Conservation (phyloP, 2,113 vertebrate genomes). For the Psammodynastes pulverulentus region DNA sequence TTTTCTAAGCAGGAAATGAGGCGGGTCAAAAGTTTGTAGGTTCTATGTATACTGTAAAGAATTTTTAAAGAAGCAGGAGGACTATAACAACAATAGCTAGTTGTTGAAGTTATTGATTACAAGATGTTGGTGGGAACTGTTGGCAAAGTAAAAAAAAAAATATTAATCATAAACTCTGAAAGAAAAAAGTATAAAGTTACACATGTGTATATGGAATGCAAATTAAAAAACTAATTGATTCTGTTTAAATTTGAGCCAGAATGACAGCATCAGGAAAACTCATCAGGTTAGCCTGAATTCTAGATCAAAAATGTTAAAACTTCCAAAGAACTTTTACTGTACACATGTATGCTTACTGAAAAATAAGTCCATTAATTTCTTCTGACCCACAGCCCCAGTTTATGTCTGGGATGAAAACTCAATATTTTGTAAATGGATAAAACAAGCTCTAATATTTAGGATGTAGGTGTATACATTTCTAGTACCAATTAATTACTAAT, state of each 20-base stretch:
- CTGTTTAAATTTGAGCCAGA: background rate
- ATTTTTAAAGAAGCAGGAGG: background rate
- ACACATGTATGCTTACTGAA: background rate
- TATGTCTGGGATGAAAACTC: background rate
- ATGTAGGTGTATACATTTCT: background rate
- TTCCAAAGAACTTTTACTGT: background rate
- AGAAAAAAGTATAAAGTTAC: background rate
- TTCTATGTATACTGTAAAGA: conserved; percentile 14
- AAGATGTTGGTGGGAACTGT: background rate
- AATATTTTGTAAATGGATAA: background rate
- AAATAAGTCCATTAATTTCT: background rate
- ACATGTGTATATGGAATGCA: background rate
- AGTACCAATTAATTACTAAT: background rate
- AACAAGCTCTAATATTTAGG: background rate
- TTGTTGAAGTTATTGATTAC: background rate
- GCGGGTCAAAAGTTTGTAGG: conserved; percentile 8
- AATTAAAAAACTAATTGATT: background rate
- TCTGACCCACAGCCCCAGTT: background rate
- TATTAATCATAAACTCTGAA: background rate
- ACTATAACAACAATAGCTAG: background rate
- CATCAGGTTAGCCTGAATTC: background rate
- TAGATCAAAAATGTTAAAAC: background rate
- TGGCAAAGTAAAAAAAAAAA: background rate
- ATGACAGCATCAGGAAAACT: background rate
- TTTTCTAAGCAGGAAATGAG: background rate